A percentile compares a stretch with the other conserved stretches of the same genome.
These are phyloP conservation scores for Epizoanthus scotinus DNA, from an alignment of 92 coral and sea anemone species.

Conservation along the genomic window DNA sequence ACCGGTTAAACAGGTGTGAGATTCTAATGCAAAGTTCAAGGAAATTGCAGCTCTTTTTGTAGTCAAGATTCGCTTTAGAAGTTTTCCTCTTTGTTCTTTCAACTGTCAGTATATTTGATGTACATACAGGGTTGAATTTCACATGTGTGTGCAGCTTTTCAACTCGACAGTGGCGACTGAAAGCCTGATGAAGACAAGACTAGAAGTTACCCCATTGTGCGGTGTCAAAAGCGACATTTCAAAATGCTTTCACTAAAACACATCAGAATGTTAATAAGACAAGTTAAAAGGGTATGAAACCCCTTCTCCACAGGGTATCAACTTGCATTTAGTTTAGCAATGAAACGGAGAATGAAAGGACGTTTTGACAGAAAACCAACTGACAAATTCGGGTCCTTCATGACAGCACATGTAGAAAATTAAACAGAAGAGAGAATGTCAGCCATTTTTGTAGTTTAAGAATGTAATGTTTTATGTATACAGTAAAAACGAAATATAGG, in stretches of 20 bases:
- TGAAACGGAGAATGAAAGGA: neutral
- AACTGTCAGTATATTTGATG: slow-evolving; percentile 15
- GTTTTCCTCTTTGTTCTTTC: neutral
- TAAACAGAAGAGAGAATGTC: no score
- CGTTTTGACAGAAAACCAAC: neutral
- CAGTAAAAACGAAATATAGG: no score
- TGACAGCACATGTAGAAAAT: no score
- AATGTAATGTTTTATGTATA: no score
- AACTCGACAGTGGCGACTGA: slow-evolving; percentile 16
- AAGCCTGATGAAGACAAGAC: neutral
- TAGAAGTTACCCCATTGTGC: no score
- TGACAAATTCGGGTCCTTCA: slow-evolving; percentile 4
- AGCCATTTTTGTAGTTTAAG: no score
- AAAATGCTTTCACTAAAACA: no score
- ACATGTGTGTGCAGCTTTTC: slow-evolving; percentile 14
- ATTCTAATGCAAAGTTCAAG: no score
- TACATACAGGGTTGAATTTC: neutral
- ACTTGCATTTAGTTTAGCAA: slow-evolving; percentile 16
- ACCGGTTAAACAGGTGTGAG: no score
- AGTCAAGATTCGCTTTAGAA: neutral
- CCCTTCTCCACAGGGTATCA: slow-evolving; percentile 21
- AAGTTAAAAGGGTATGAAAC: slow-evolving; percentile 16
- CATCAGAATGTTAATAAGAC: neutral
- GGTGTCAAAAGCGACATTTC: no score
- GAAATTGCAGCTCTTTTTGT: no score